phyloP scores from a whole-genome alignment of 2,888 invertebrate genomes.

The Lepidonotus clava region DNA sequence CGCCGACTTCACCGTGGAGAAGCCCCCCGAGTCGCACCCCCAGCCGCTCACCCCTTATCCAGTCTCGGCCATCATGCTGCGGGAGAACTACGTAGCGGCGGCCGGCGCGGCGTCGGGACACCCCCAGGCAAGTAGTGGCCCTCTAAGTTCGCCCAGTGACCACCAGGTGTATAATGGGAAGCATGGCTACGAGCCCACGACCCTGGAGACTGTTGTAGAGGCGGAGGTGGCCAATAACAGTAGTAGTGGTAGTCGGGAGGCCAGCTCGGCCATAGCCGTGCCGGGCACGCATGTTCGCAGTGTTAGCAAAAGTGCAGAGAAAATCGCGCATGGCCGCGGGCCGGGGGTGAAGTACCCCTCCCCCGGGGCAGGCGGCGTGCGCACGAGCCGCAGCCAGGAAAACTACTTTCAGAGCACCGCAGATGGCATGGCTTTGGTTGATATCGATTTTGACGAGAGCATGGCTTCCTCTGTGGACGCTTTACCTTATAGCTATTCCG shows the following conservation, averaged over 20 bases:
- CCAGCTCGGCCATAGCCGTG: conserved; percentile 17
- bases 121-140: neutral
- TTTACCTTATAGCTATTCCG: conserved; percentile 83
- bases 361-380: conserved; percentile 84
- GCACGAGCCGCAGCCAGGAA: conserved; percentile 92
- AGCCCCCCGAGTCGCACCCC: neutral
- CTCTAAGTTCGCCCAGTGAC: neutral
- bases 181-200: conserved; percentile 26
- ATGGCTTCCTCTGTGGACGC: conserved; percentile 96
- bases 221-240: neutral
- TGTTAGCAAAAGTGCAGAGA: conserved; percentile 76
- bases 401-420: conserved; percentile 90
- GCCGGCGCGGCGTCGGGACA: neutral
- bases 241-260: neutral
- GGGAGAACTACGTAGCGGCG: neutral
- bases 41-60: conserved; percentile 25
- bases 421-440: conserved; percentile 89
- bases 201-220: conserved; percentile 31
- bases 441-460: conserved; percentile 95
- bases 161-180: conserved; percentile 25
- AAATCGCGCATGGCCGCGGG: conserved; percentile 65
- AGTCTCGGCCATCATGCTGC: conserved; percentile 7
- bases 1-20: conserved; percentile 12
- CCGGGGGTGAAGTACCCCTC: conserved; percentile 67
- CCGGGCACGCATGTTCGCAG: conserved; percentile 60